Percentiles rank a stretch among this genome's conserved stretches.
Conservation (phyloP, 2,113 vertebrate genomes). For the Mobula hypostoma region DNA sequence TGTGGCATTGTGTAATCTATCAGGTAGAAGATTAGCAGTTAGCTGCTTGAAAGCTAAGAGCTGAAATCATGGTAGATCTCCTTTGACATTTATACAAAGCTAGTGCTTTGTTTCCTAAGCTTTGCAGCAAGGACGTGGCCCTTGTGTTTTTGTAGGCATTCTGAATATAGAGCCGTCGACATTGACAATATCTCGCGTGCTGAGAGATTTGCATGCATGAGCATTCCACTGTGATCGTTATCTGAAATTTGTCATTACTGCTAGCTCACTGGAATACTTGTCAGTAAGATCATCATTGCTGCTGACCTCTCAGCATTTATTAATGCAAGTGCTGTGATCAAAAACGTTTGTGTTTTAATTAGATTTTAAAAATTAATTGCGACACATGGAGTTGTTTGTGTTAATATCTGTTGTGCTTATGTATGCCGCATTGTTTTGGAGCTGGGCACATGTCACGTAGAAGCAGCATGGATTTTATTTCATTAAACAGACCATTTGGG, state of each 20-base stretch:
- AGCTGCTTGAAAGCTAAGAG: not conserved
- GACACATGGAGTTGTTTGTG: not conserved
- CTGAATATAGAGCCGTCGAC: not conserved
- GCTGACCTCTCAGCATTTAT: constrained; percentile 3
- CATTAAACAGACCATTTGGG: not conserved
- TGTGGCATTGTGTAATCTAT: not conserved
- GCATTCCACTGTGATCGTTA: constrained; percentile 2
- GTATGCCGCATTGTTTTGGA: not conserved
- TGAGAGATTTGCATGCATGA: constrained; percentile 16
- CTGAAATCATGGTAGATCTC: not conserved
- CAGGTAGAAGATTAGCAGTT: not conserved
- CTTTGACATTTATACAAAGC: not conserved
- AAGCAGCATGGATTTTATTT: not conserved
- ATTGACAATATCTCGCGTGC: constrained; percentile 4
- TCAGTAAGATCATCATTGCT: constrained; percentile 3
- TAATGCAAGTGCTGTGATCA: constrained; percentile 9
- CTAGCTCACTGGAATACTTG: not conserved
- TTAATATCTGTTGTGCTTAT: not conserved
- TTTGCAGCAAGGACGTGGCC: not conserved
- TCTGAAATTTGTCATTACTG: constrained; percentile 5
- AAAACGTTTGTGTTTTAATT: not conserved
- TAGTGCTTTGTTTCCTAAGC: not conserved
- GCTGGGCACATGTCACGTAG: too few species aligned
- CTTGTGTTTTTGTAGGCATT: not conserved
- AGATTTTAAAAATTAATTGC: not conserved